Base-by-base conservation (phyloP, 2,888 invertebrate species). In the Archips xylosteana region DNA sequence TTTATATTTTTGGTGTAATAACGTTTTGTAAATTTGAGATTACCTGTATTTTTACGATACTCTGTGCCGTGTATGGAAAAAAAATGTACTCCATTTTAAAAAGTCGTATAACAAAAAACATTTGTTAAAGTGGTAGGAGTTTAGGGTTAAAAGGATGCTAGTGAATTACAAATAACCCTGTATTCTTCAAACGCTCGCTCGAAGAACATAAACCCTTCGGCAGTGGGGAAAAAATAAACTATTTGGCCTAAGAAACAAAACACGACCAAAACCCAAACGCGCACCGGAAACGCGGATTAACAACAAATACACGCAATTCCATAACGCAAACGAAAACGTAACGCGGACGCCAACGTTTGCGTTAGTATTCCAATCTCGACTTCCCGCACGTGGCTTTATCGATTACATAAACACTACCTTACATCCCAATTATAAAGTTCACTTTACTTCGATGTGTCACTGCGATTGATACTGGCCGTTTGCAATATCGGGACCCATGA, bases 371-470 rank as follows among this genome's bases (percentile, higher is more conserved):
- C 68, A 73, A 73, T 73, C 68, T 69, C 49, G 54, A 79, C 75
- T 23, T 23, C 76, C 76, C 86, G 88, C 90, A 90, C 90, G 88
- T 89, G 87, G 83, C 78, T 76, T 82, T 79, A 76, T 77, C 74
- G 75, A 8, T 6, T 42, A 15, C 36, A 3, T n/a, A 13, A 54
- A 62, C 13, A 12, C 54, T 47, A 57, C 62, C 36, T 57, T 72
- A 57, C 0, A 0, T 0, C 2, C 1, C 15, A 4, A 3, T 0
- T 5, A 47, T 57, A 72, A 15, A 36, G 32, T 61, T 15, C 8
- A 34, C 15, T 61, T 61, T 54, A 32, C 4, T 49, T 13, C 10
- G 32, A 0, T 54, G 1, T 13, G 12, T 10, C 34, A 42, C n/a
- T 32, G 39, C 10, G 6, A 39, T 71, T 47, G 12, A 54, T 15